These are phyloP conservation scores for Paramisgurnus dabryanus DNA, from an alignment of 2,113 vertebrate genomes.

Conservation along the genomic window DNA sequence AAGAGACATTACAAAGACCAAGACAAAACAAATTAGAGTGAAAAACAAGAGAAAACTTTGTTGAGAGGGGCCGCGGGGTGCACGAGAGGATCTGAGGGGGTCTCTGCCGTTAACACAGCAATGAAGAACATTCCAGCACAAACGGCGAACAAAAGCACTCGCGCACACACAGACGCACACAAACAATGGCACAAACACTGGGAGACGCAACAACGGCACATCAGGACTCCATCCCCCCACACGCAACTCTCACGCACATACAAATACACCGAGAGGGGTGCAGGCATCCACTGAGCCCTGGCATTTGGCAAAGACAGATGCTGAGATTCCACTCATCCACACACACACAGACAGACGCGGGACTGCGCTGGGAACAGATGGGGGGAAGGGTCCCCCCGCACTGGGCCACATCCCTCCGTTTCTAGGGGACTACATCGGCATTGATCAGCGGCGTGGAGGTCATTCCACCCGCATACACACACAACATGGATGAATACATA, in stretches of 20 bases:
- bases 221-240: constrained; percentile 40
- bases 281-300: constrained; percentile 59
- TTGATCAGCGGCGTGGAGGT: constrained; percentile 30
- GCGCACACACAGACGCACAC: constrained; percentile 43
- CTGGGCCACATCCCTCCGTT: constrained; percentile 40
- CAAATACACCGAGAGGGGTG: constrained; percentile 13
- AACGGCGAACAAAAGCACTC: constrained; percentile 59
- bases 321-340: constrained; percentile 59
- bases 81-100: constrained; percentile 51
- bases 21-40: constrained; percentile 7
- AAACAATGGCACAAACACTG: constrained; percentile 54
- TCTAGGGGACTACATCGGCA: constrained; percentile 28
- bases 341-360: constrained; percentile 35
- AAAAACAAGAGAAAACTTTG: constrained; percentile 17
- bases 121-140: constrained; percentile 66
- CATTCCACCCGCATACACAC: constrained; percentile 30
- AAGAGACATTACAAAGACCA: neutral
- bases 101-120: constrained; percentile 53
- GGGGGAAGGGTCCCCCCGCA: constrained; percentile 44
- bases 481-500: constrained; percentile 20
- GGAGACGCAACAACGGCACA: constrained; percentile 56
- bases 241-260: constrained; percentile 7
- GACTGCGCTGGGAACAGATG: constrained; percentile 48
- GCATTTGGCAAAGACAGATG: constrained; percentile 75
- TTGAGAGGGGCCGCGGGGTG: constrained; percentile 49